Conservation (phyloP, 2,888 invertebrate genomes). For the Dorcus parallelipipedus region DNA sequence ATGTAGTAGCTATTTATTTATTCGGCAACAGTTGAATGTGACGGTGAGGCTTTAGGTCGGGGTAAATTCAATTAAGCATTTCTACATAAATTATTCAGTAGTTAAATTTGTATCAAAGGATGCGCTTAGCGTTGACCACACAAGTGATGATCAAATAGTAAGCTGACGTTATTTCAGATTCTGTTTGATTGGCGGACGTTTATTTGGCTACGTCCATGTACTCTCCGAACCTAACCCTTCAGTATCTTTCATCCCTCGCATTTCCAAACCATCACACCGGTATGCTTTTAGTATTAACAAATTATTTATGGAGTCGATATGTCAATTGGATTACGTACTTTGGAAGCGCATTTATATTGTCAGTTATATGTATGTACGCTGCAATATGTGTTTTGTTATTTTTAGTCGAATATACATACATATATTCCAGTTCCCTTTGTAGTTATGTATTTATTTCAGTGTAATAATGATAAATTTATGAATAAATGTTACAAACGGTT, state of each 20-base stretch:
- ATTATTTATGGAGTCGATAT: conserved; percentile 21
- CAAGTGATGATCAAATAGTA: conserved; percentile 23
- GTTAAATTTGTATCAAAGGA: conserved; percentile 10
- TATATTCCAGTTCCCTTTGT: too few relatives aligned
- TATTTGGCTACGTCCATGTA: conserved; percentile 12
- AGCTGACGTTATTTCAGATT: conserved; percentile 24
- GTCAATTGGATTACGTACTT: conserved; percentile 12
- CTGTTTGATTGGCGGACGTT: conserved; percentile 21
- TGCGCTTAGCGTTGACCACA: conserved; percentile 25
- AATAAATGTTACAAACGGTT: too few relatives aligned
- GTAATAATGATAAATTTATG: too few relatives aligned
- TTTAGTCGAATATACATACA: too few relatives aligned
- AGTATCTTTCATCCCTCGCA: not conserved
- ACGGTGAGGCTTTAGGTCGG: not conserved
- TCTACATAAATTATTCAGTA: conserved; percentile 15
- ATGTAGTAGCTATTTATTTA: too few relatives aligned
- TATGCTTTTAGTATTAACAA: conserved; percentile 17
- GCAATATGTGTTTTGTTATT: too few relatives aligned
- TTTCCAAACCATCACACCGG: not conserved
- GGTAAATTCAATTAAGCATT: conserved; percentile 12
- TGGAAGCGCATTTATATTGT: conserved; percentile 5
- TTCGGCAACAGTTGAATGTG: too few relatives aligned
- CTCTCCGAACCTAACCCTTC: not conserved
- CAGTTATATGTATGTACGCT: not conserved
- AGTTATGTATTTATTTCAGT: too few relatives aligned